Base-by-base conservation (phyloP, 2,797 vertebrate species). In the Gymnoscopelus braueri region DNA sequence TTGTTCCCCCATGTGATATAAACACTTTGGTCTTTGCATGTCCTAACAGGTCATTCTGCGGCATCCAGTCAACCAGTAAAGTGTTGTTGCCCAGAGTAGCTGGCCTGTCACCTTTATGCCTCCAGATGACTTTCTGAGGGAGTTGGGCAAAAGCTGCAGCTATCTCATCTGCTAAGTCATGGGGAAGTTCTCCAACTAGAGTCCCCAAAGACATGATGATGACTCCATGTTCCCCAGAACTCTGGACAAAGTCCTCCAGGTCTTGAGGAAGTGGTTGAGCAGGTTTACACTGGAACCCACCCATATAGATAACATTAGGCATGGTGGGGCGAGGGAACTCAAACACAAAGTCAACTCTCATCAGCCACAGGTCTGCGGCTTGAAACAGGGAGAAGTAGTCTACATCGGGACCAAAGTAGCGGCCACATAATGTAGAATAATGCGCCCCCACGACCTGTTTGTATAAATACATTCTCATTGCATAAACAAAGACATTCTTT, bases 291-390 rank as follows among this genome's bases (percentile, higher is more conserved):
- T 95, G 94, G 50, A 95, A 94, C 1, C 94, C 93, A 14, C 90
- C 92, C 2, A 95, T 86, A 10, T 95, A 94, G 54, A 94, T 66
- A 0, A 93, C 51, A 60, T 95, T 95, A 44, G 94, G 94, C 92
- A 95, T 90, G 0, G 93, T 92, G n/a, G 93, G 94, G 0, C 92
- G 90, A 15, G 94, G 92, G 47, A 91, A 94, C 69, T 94, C 93
- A 56, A 95, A 92, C n/a, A 93, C 90, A 83, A 94, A 94, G 76
- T 94, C 92, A 14, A 90, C 90, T 71, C 89, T n/a, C n/a, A n/a
- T 88, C 92, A 95, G 88, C 90, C 93, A 94, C 50, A 95, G 66
- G 64, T 95, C 91, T 2, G 92, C 92, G 2, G 75, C 84, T 77
- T 88, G 87, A 68, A 92, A 89, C 15, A 94, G 84, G 0, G 85